phyloP scores from a whole-genome alignment of 2,113 vertebrate species.

The Xiphophorus maculatus region DNA sequence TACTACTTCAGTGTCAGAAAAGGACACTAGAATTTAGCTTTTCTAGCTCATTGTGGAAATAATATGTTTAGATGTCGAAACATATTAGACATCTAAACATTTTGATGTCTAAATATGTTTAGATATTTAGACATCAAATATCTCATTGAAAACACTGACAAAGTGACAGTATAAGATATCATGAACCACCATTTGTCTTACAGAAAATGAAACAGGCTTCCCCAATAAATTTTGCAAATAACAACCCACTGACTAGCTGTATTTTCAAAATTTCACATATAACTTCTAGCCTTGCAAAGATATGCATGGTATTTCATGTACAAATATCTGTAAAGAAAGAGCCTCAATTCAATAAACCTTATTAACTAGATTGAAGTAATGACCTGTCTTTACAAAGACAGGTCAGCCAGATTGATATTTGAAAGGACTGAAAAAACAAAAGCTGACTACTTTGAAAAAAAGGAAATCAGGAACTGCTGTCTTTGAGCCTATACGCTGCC shows the following conservation, averaged over 20 bases:
- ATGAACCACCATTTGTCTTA: not conserved
- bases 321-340: not conserved
- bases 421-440: not conserved
- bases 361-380: not conserved
- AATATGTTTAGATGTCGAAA: too few species aligned
- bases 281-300: not conserved
- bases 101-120: too few species aligned
- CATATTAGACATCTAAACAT: too few species aligned
- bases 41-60: not conserved
- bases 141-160: not conserved
- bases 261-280: not conserved
- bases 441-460: constrained; percentile 7
- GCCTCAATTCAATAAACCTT: not conserved
- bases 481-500: not conserved
- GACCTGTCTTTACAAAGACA: not conserved
- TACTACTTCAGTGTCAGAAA: not conserved
- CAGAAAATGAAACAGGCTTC: not conserved
- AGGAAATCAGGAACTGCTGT: not conserved
- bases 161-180: not conserved
- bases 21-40: not conserved
- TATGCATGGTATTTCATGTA: not conserved
- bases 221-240: not conserved
- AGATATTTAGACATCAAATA: not conserved
- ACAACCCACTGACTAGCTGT: not conserved
- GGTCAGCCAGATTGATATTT: constrained; percentile 1